Base-by-base conservation (phyloP, 2,113 vertebrate genomes). In the Cheirogaleus medius region DNA sequence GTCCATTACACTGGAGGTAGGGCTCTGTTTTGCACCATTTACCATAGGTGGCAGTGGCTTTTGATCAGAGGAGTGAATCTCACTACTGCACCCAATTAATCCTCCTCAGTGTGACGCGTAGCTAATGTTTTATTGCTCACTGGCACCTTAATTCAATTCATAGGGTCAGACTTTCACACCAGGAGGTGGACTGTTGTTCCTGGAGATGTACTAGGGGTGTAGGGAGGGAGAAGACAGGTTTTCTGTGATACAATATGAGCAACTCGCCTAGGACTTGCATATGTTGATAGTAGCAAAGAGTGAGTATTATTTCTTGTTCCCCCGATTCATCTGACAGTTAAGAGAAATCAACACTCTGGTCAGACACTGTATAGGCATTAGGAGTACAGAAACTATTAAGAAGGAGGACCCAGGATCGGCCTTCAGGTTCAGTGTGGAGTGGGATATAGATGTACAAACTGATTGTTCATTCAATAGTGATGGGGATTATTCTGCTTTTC, bases 61-160 rank as follows among this genome's bases (percentile, higher is more conserved):
- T 39, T 91, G 74, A 68, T 95, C 32, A 87, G 39, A 52, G 3
- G 87, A 89, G 77, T 85, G 87, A 95, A 68, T 88, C 63, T 95
- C 42, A 17, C 39, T 87, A 14, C n/a, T 93, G n/a, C n/a, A 60
- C 69, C 86, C 52, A 27, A 49, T 96, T 39, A 71, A n/a, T 37
- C 47, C 49, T 90, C 47, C 8, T 94, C 32, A 21, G 2, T 73
- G 39, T 42, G 47, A 95, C 47, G 81, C 13, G 8, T 6, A 44
- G 37, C 87, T 81, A 52, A 29, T 81, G 32, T 87, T 78, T 56
- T 42, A 60, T 91, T 94, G 63, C 42, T 74, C 14, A n/a, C 18
- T 83, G 47, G 15, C 56, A 47, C 56, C 21, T 94, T 76, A 89
- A 73, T 90, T 34, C 9, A 90, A 32, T 87, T 68, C 52, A 66